Evolutionary conservation across 2,797 vertebrate genomes (phyloP), one percentile per base, ranked within the genome.

Genomic region (Hipposideros larvatus): DNA sequence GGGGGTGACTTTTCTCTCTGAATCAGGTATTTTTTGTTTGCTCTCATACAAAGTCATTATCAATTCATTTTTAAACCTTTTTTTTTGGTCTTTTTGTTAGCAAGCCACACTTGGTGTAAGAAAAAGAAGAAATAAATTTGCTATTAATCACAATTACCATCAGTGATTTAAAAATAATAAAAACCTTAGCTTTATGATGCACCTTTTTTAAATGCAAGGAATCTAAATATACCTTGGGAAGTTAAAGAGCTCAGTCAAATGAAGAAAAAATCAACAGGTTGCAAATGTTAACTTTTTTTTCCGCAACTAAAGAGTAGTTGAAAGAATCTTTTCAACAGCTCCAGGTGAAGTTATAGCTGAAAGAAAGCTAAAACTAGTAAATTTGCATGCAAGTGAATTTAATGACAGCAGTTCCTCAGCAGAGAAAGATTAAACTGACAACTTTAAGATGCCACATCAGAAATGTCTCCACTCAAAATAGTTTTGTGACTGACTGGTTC

Each of bases 371-470:
- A 96, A 80, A 74, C 26, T 73, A n/a, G 63, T 55, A 70, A 87
- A 90, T 97, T 89, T 96, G 57, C 90, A 92, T 97, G 98, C 97
- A 98, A 98, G 87, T 95, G 84, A 91, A 83, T 97, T 98, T 98
- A 96, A 97, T 91, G 93, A 85, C 74, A 97, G 57, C 63, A 98
- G 96, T 96, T 97, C 97, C 97, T 97, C 85, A 97, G 96, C 97
- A 98, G 97, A 98, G 97, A 98, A 98, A 91, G 97, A 98, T 98
- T 98, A 98, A 97, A 98, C 96, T 96, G 98, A 98, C 97, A 98
- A 97, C 94, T 98, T 98, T 59, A 68, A 99, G 98, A 99, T 91
- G 98, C 98, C 83, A 94, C 97, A 93, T 97, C 90, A 98, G 97
- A 98, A 98, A 98, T 95, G 91, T 98, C 97, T 97, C 53, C 96